phyloP scores from a whole-genome alignment of 2,888 invertebrate species.

The Nowickia ferox region DNA sequence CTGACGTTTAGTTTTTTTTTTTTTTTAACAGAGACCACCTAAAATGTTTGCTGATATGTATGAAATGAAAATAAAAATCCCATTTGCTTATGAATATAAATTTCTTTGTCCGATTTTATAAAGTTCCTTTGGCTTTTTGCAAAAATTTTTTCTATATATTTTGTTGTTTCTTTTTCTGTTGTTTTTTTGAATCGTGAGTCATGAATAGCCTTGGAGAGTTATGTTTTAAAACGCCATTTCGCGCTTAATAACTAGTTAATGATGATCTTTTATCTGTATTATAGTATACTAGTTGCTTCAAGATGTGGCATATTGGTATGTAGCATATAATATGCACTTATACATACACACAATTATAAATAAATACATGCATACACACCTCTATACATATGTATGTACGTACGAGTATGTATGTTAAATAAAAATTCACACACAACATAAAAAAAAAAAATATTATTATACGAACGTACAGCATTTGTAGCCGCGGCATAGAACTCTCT shows the following conservation, averaged over 20 bases:
- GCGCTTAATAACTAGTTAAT: conserved; percentile 71
- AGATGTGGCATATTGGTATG: conserved; percentile 55
- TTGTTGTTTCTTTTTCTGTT: background rate
- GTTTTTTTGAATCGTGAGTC: conserved; percentile 64
- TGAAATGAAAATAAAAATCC: conserved; percentile 35
- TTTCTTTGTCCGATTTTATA: conserved; percentile 56
- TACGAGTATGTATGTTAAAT: background rate
- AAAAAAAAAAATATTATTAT: conserved; percentile 11
- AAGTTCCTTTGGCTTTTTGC: conserved; percentile 37
- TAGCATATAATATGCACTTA: conserved; percentile 10
- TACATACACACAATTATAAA: background rate
- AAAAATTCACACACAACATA: conserved; percentile 27
- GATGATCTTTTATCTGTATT: conserved; percentile 67
- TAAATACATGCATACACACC: background rate
- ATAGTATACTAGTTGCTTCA: conserved; percentile 46
- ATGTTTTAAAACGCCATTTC: conserved; percentile 70
- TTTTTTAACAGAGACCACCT: conserved; percentile 49
- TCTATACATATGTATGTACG: background rate
- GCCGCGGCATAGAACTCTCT: conserved; percentile 4
- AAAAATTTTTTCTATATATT: background rate
- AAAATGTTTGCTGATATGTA: conserved; percentile 42
- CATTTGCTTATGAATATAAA: conserved; percentile 57
- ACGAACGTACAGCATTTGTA: background rate
- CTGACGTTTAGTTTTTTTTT: conserved; percentile 1
- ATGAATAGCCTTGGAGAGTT: conserved; percentile 72